Evolutionary conservation across 2,888 invertebrate genomes (phyloP).

Genomic region (Augochlorella aurata): DNA sequence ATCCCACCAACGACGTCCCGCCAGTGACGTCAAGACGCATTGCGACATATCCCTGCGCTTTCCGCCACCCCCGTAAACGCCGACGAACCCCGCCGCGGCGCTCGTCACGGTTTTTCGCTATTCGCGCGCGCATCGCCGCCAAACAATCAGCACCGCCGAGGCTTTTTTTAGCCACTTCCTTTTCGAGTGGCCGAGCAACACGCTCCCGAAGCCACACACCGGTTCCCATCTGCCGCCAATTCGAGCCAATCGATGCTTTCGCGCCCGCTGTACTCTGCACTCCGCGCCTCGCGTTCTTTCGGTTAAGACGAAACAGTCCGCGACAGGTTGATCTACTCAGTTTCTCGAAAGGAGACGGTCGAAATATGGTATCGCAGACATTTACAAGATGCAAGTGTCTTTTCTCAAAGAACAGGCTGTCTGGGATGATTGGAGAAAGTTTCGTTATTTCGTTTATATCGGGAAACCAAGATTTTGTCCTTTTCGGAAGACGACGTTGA

Average conservation of each 20-base stretch:
- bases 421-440: too few relatives aligned
- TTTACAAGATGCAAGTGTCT: too few relatives aligned
- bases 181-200: conserved; percentile 20
- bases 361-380: too few relatives aligned
- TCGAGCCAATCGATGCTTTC: conserved; percentile 24
- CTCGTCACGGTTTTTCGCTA: conserved; percentile 12
- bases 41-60: conserved; percentile 76
- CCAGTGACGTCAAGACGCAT: conserved; percentile 80
- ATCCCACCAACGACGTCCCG: conserved; percentile 75
- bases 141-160: conserved; percentile 35
- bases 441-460: too few relatives aligned
- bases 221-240: not conserved
- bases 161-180: conserved; percentile 5
- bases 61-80: conserved; percentile 27
- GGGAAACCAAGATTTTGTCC: too few relatives aligned
- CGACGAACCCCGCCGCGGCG: not conserved
- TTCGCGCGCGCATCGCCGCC: conserved; percentile 25
- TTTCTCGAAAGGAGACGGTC: too few relatives aligned
- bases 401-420: too few relatives aligned
- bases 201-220: not conserved
- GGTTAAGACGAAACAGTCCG: too few relatives aligned
- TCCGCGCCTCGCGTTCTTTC: not conserved
- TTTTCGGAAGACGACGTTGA: too few relatives aligned
- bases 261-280: not conserved
- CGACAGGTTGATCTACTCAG: too few relatives aligned